Conservation (phyloP, 2,797 vertebrate species). For the Rhinophrynus dorsalis region DNA sequence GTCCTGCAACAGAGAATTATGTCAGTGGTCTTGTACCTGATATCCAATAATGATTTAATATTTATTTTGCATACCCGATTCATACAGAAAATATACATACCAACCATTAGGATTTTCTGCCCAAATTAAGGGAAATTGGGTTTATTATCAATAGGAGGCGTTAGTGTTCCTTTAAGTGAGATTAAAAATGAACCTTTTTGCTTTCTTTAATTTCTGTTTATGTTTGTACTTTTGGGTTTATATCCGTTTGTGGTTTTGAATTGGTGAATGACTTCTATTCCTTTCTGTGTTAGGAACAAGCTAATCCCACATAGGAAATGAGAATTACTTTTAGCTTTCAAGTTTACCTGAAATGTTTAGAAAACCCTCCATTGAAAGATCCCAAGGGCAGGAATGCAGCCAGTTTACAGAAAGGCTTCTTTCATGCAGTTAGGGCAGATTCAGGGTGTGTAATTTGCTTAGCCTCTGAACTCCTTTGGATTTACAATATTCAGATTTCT, state of each 20-base stretch:
- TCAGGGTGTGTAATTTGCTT: conserved; percentile 84
- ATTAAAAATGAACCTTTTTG: conserved; percentile 4
- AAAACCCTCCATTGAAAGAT: conserved; percentile 78
- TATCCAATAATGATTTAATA: too few species aligned
- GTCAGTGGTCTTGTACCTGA: too few species aligned
- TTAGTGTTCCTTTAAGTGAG: not conserved
- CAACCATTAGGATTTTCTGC: too few species aligned
- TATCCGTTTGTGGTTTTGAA: conserved; percentile 59
- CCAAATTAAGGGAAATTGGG: too few species aligned
- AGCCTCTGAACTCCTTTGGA: conserved; percentile 78
- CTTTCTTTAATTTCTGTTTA: not conserved
- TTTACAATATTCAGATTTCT: conserved; percentile 78
- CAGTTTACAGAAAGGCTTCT: conserved; percentile 83
- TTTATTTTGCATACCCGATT: too few species aligned
- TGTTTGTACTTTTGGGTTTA: conserved; percentile 52
- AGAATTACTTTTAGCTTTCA: conserved; percentile 88
- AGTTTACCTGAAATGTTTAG: conserved; percentile 86
- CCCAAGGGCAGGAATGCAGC: conserved; percentile 75
- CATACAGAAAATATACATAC: too few species aligned
- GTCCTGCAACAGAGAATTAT: too few species aligned
- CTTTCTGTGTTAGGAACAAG: conserved; percentile 72
- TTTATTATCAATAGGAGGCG: too few species aligned
- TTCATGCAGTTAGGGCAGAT: conserved; percentile 82
- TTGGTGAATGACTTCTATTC: conserved; percentile 75
- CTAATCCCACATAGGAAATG: conserved; percentile 85